These are phyloP conservation scores for Sicus ferrugineus DNA, from an alignment of 2,888 invertebrate genomes.

Conservation along the genomic window DNA sequence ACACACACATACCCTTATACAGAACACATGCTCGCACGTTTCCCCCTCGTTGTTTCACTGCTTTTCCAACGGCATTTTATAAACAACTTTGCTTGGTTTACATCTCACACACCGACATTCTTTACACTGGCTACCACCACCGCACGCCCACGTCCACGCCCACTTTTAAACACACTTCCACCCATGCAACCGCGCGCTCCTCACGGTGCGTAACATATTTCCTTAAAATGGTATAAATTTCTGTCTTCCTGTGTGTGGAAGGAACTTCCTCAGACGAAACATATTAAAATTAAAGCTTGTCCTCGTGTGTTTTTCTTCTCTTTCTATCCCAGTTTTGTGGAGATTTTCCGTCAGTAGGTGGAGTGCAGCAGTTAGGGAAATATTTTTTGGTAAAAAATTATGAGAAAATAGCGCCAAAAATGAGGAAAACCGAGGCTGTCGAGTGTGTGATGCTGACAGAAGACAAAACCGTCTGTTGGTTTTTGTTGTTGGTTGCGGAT, in stretches of 20 bases:
- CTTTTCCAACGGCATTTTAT: too few relatives aligned
- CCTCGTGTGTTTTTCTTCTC: neutral
- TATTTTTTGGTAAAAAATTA: slow-evolving; percentile 26
- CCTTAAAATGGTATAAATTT: too few relatives aligned
- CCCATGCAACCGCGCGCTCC: neutral
- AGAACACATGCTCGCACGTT: too few relatives aligned
- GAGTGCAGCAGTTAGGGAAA: neutral
- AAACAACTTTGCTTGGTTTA: neutral
- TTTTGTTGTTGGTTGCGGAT: slow-evolving; percentile 11
- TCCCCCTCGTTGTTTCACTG: too few relatives aligned
- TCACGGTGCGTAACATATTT: neutral
- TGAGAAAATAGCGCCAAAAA: slow-evolving; percentile 36
- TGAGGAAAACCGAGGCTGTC: neutral
- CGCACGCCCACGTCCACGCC: neutral
- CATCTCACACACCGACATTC: slow-evolving; percentile 1
- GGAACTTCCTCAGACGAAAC: neutral
- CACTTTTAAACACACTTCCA: neutral
- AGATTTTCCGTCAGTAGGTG: neutral
- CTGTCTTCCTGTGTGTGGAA: neutral
- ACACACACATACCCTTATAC: too few relatives aligned
- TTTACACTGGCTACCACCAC: neutral
- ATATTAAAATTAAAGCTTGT: slow-evolving; percentile 30
- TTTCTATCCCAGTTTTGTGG: neutral
- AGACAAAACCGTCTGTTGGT: slow-evolving; percentile 18
- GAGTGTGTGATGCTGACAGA: neutral